Conservation (phyloP, 2,888 invertebrate genomes). For the Drosophila nigricruria region DNA sequence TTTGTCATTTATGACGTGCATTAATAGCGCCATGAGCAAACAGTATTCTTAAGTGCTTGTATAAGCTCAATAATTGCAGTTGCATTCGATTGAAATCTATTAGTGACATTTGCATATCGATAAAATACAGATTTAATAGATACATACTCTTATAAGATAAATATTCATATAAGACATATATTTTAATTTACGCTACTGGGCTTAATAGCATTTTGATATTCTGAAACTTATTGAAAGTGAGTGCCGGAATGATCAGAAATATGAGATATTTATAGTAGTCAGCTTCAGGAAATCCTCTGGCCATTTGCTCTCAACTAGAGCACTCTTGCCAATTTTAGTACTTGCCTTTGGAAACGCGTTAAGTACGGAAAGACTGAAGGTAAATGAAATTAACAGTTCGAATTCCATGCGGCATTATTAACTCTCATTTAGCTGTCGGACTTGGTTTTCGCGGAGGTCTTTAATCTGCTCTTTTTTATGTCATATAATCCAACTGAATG, state of each 20-base stretch:
- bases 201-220: background rate
- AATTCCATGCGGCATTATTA: background rate
- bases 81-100: background rate
- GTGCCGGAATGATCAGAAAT: background rate
- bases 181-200: background rate
- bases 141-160: background rate
- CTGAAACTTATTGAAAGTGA: background rate
- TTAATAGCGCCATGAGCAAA: background rate
- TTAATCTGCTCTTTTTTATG: slow-evolving; percentile 28
- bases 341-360: background rate
- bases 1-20: background rate
- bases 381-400: slow-evolving; percentile 1
- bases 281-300: background rate
- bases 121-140: slow-evolving; percentile 5
- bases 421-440: slow-evolving; percentile 25
- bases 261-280: background rate
- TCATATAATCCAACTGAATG: slow-evolving; percentile 58
- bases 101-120: slow-evolving; percentile 4
- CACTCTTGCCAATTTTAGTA: background rate
- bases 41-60: background rate
- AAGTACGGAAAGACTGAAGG: background rate
- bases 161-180: background rate
- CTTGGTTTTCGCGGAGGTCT: slow-evolving; percentile 32
- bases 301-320: background rate
- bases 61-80: background rate